These are phyloP conservation scores for Drosophila busckii DNA, from an alignment of 1,140 invertebrate genomes.

Conservation along the genomic window DNA sequence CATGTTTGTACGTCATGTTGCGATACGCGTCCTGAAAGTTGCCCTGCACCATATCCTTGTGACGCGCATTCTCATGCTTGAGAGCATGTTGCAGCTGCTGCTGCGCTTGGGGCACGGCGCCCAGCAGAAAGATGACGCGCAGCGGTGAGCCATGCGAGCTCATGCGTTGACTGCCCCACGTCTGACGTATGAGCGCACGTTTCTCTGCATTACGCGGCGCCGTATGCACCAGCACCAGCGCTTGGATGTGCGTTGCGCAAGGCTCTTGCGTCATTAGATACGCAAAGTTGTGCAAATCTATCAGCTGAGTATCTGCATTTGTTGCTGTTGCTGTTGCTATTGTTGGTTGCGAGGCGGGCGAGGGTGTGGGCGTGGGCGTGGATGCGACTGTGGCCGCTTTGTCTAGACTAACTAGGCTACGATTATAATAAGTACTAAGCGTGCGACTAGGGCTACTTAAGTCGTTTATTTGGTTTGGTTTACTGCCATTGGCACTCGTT, in stretches of 20 bases:
- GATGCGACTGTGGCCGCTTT: constrained; percentile 30
- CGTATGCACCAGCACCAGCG: constrained; percentile 85
- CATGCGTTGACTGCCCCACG: constrained; percentile 81
- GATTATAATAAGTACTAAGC: constrained; percentile 37
- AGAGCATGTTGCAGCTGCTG: constrained; percentile 79
- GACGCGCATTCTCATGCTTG: constrained; percentile 81
- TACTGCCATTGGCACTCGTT: constrained; percentile 44
- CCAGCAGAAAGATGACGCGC: constrained; percentile 85
- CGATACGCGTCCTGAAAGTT: constrained; percentile 88
- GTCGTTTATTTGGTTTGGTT: constrained; percentile 64
- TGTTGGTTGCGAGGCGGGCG: neutral
- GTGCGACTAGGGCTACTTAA: constrained; percentile 56
- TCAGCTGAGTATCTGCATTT: constrained; percentile 76
- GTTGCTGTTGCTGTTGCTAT: neutral
- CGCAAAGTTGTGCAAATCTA: constrained; percentile 82
- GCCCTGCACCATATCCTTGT: constrained; percentile 88
- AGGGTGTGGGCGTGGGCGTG: constrained; percentile 17
- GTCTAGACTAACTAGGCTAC: constrained; percentile 61
- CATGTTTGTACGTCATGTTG: constrained; percentile 93
- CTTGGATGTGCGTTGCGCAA: constrained; percentile 78
- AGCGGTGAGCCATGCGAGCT: constrained; percentile 61
- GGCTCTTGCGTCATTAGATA: constrained; percentile 81
- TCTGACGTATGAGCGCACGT: constrained; percentile 83
- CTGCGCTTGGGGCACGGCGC: constrained; percentile 78
- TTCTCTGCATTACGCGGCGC: constrained; percentile 83